Conservation (phyloP, 2,888 invertebrate species). For the Elegia similella region DNA sequence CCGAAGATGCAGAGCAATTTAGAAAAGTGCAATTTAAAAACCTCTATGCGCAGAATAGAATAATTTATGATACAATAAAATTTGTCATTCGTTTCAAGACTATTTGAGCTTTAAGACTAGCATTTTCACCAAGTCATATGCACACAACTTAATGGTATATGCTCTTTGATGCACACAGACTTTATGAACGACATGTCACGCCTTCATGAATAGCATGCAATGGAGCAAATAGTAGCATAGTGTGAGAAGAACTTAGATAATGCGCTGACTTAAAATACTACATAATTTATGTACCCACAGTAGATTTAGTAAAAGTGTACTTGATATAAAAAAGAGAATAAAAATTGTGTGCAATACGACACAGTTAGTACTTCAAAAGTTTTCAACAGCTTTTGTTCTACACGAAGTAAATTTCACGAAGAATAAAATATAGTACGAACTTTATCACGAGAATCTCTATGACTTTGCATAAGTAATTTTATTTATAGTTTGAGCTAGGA, state of each 20-base stretch:
- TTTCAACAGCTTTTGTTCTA: neutral
- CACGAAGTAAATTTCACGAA: slow-evolving; percentile 31
- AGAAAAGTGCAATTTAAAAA: neutral
- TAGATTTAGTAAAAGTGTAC: slow-evolving; percentile 1
- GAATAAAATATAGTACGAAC: neutral
- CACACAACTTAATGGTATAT: no score
- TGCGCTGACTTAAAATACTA: slow-evolving; percentile 1
- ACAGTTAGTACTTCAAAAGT: neutral
- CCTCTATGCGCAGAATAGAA: neutral
- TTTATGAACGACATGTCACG: no score
- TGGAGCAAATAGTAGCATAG: neutral
- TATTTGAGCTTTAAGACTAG: neutral
- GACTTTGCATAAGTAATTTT: neutral
- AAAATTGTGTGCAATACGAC: slow-evolving; percentile 3
- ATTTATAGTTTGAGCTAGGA: neutral
- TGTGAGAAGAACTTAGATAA: neutral
- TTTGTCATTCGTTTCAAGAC: neutral
- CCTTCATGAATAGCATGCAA: no score
- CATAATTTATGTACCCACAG: slow-evolving; percentile 1
- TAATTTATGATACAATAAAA: neutral
- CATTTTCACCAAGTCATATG: no score
- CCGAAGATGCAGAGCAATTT: neutral
- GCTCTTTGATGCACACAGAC: no score
- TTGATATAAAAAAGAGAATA: neutral
- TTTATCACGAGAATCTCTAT: neutral